Conservation (phyloP, 37 sponge, comb jelly and placozoan genomes). For the Mnemiopsis leidyi region DNA sequence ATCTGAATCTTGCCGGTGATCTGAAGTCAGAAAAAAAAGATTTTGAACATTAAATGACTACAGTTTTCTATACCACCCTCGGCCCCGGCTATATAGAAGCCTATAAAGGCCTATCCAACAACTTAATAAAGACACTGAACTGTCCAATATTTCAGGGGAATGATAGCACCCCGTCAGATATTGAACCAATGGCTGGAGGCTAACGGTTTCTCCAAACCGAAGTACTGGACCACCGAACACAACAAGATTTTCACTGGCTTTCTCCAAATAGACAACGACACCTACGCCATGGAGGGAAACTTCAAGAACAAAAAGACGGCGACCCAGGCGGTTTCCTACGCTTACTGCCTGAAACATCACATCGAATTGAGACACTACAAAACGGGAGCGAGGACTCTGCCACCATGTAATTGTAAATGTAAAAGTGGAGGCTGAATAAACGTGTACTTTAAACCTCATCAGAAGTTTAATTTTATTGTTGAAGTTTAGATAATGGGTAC, state of each 20-base stretch:
- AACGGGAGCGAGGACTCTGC: conserved; percentile 32
- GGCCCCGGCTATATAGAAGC: too few species aligned
- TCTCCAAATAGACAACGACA: conserved; percentile 35
- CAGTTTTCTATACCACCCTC: too few species aligned
- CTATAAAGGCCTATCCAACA: too few species aligned
- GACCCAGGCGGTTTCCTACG: conserved; percentile 36
- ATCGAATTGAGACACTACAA: conserved; percentile 63
- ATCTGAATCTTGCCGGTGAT: too few species aligned
- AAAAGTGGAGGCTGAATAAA: background rate
- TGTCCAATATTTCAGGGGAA: background rate
- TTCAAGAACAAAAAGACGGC: conserved; percentile 55
- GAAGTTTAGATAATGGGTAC: background rate
- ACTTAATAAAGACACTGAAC: too few species aligned
- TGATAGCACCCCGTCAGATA: conserved; percentile 30
- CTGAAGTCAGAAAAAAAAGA: too few species aligned
- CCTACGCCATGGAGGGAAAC: conserved; percentile 18
- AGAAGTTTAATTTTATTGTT: background rate
- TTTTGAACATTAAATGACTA: too few species aligned
- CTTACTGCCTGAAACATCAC: conserved; percentile 21
- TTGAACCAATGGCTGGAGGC: conserved; percentile 52
- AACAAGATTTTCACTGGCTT: conserved; percentile 26
- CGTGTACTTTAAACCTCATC: background rate
- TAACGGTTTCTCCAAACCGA: conserved; percentile 54
- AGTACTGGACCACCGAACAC: background rate
- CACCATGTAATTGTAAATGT: background rate